A percentile compares a stretch with the other conserved stretches of the same genome.
Conservation (phyloP, 1,140 invertebrate species). For the Pemphigus obesinymphae region DNA sequence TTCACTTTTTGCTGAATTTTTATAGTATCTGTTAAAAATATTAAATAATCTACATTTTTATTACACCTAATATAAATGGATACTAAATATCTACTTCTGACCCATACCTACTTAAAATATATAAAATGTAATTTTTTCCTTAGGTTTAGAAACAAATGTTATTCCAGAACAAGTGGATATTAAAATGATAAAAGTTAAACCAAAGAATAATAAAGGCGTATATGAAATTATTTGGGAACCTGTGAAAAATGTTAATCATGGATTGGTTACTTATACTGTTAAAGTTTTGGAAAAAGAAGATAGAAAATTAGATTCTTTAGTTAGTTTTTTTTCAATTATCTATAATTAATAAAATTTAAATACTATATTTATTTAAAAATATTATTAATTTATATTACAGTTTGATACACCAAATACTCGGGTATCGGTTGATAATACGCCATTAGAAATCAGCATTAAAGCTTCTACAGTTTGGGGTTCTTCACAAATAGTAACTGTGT, state of each 20-base stretch:
- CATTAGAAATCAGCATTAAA: slow-evolving; percentile 65
- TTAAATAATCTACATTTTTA: too few species aligned
- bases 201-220: slow-evolving; percentile 48
- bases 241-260: slow-evolving; percentile 68
- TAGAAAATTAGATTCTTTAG: slow-evolving; percentile 44
- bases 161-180: slow-evolving; percentile 63
- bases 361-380: background rate
- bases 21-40: too few species aligned
- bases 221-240: slow-evolving; percentile 67
- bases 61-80: too few species aligned
- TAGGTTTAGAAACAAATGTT: slow-evolving; percentile 53
- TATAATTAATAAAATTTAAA: slow-evolving; percentile 22
- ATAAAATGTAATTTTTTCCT: background rate
- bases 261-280: slow-evolving; percentile 77
- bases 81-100: too few species aligned
- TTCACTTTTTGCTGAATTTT: too few species aligned
- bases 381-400: background rate
- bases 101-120: too few species aligned
- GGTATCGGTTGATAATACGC: slow-evolving; percentile 52
- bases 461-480: slow-evolving; percentile 81
- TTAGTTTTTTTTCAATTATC: too few species aligned
- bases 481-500: slow-evolving; percentile 60
- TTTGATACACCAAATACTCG: slow-evolving; percentile 20
- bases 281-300: slow-evolving; percentile 56
- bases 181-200: slow-evolving; percentile 61